Percentiles rank a stretch among this genome's conserved stretches.
phyloP scores from a whole-genome alignment of 2,888 invertebrate genomes.

The Agrotis puta region DNA sequence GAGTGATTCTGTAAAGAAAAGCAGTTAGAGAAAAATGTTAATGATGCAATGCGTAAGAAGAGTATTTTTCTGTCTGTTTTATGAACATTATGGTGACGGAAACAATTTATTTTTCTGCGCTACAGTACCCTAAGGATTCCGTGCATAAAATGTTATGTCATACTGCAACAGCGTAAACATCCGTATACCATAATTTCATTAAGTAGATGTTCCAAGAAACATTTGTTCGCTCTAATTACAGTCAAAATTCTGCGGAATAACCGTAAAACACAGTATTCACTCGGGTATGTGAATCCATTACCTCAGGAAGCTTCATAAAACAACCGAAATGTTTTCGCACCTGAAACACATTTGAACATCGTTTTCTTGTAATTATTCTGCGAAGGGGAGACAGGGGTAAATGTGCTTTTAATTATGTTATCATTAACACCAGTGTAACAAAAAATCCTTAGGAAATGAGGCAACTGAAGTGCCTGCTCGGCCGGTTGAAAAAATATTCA shows the following conservation, averaged over 20 bases:
- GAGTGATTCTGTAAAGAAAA: slow-evolving; percentile 21
- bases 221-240: slow-evolving; percentile 58
- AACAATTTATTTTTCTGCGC: slow-evolving; percentile 7
- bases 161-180: slow-evolving; percentile 17
- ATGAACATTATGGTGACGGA: background rate
- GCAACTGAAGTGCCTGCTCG: slow-evolving; percentile 45
- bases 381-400: slow-evolving; percentile 53
- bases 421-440: slow-evolving; percentile 57
- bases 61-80: background rate
- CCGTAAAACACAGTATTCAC: slow-evolving; percentile 47
- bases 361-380: slow-evolving; percentile 67
- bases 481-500: slow-evolving; percentile 46
- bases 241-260: slow-evolving; percentile 51
- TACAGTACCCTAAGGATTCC: slow-evolving; percentile 9
- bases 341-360: slow-evolving; percentile 67
- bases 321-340: slow-evolving; percentile 69
- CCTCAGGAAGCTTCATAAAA: slow-evolving; percentile 63
- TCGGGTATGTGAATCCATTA: slow-evolving; percentile 61
- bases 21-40: background rate
- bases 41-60: background rate
- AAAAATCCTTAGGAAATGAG: slow-evolving; percentile 53
- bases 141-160: slow-evolving; percentile 25
- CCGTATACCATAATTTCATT: slow-evolving; percentile 39
- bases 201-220: slow-evolving; percentile 40
- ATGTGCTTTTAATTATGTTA: slow-evolving; percentile 68